Percentiles rank a stretch among this genome's conserved stretches.
These are phyloP conservation scores for Chaetodon auriga DNA, from an alignment of 2,113 vertebrate genomes.

Conservation along the genomic window DNA sequence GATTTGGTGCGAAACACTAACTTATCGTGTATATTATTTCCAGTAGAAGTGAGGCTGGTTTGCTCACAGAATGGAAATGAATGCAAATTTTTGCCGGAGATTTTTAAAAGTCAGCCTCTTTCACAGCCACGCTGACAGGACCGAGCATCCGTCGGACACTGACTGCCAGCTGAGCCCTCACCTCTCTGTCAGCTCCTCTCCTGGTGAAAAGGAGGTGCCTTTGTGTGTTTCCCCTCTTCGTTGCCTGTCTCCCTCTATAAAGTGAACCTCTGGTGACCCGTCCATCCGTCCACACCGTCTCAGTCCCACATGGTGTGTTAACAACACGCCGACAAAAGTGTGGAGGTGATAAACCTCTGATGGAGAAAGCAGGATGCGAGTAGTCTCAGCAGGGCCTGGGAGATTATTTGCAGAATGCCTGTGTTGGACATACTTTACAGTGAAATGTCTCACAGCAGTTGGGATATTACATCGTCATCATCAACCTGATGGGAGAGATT, in stretches of 20 bases:
- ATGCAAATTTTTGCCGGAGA: background rate
- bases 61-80: no score
- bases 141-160: background rate
- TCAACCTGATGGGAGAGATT: slow-evolving; percentile 1
- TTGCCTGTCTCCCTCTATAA: slow-evolving; percentile 20
- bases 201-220: slow-evolving; percentile 9
- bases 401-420: background rate
- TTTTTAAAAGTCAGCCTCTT: background rate
- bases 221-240: slow-evolving; percentile 5
- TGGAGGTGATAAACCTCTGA: slow-evolving; percentile 26
- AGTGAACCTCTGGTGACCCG: slow-evolving; percentile 17
- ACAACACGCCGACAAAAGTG: slow-evolving; percentile 30
- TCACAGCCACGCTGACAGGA: background rate
- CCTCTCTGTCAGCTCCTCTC: slow-evolving; percentile 37
- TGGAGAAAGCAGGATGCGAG: background rate
- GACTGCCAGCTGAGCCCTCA: slow-evolving; percentile 13
- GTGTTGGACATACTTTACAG: slow-evolving; percentile 1
- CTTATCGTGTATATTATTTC: background rate
- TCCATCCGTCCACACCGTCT: slow-evolving; percentile 31
- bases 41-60: no score
- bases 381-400: slow-evolving; percentile 20
- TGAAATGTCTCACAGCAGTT: slow-evolving; percentile 44
- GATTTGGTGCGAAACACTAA: background rate
- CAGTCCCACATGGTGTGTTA: slow-evolving; percentile 25
- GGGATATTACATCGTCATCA: slow-evolving; percentile 1